Conservation (phyloP, 2,113 vertebrate genomes). For the Marcusenius ussheri region DNA sequence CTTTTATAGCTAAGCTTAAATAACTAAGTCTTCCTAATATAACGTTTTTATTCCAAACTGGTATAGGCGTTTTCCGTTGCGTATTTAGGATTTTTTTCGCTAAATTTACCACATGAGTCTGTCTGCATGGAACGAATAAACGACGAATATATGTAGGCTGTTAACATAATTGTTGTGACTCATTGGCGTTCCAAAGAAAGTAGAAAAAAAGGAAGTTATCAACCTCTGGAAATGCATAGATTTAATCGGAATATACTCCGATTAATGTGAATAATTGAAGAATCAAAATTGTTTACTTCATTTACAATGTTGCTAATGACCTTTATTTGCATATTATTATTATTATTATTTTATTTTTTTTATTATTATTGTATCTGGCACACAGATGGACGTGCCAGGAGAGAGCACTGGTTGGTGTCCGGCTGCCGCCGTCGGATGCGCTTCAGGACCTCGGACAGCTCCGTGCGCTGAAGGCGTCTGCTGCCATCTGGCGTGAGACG, state of each 20-base stretch:
- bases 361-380: background rate
- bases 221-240: background rate
- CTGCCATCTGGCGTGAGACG: constrained; percentile 39
- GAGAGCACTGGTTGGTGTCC: background rate
- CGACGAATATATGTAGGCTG: background rate
- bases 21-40: background rate
- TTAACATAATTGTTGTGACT: background rate
- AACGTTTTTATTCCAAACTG: background rate
- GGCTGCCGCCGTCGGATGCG: background rate
- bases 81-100: background rate
- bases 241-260: background rate
- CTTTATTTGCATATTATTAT: background rate
- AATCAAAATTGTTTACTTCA: background rate
- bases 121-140: background rate
- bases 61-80: background rate
- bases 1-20: too few relatives aligned
- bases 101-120: background rate
- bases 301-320: background rate
- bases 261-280: background rate
- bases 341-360: background rate
- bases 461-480: constrained; percentile 28
- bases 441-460: constrained; percentile 50
- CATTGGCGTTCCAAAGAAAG: background rate
- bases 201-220: background rate
- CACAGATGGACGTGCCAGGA: background rate